These are phyloP conservation scores for Stictonetta naevosa DNA, from an alignment of 2,113 vertebrate genomes.

Conservation along the genomic window DNA sequence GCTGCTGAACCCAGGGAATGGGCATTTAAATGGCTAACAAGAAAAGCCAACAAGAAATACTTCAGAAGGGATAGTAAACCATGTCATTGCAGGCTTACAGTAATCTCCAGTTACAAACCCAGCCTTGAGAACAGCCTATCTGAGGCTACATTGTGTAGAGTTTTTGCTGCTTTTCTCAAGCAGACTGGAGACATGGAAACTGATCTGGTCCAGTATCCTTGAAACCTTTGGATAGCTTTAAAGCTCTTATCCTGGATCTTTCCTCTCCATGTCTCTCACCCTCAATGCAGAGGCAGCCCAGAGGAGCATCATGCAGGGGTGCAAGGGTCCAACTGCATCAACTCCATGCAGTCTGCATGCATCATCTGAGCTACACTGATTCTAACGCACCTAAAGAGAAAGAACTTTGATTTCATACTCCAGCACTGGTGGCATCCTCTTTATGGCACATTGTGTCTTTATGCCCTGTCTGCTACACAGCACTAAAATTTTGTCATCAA, in stretches of 20 bases:
- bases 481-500: no score
- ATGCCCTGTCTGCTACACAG: background rate
- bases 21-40: background rate
- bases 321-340: background rate
- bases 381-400: background rate
- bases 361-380: background rate
- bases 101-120: background rate
- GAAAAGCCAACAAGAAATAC: background rate
- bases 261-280: background rate
- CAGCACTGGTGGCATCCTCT: background rate
- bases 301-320: fast-evolving
- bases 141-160: background rate
- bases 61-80: background rate
- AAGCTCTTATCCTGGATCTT: background rate
- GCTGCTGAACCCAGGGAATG: background rate
- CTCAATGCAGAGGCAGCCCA: background rate
- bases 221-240: background rate
- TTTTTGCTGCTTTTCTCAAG: background rate
- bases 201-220: background rate
- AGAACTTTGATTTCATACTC: background rate
- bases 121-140: fast-evolving
- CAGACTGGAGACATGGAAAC: background rate
- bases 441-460: background rate
- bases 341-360: background rate
- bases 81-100: background rate